phyloP scores from a whole-genome alignment of 2,113 vertebrate species.

The Sylvia atricapilla region DNA sequence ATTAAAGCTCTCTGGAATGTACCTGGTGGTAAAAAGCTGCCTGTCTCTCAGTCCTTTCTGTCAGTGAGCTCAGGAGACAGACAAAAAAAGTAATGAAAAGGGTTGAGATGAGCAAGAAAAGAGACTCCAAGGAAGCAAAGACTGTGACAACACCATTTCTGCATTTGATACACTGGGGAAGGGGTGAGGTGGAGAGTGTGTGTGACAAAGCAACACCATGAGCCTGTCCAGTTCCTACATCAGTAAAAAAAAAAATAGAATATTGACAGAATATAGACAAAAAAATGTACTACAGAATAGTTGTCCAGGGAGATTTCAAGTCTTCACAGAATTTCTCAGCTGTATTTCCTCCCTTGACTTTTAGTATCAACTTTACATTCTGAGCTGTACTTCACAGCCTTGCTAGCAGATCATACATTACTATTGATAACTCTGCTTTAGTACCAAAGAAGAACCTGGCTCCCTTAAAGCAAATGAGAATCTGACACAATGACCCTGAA shows the following conservation, averaged over 20 bases:
- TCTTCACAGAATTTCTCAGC: not conserved
- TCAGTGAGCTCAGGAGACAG: not conserved
- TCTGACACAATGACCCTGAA: not conserved
- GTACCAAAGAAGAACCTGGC: not conserved
- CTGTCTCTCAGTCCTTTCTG: not conserved
- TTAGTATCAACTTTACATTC: not conserved
- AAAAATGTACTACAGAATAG: not conserved
- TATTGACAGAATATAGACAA: not conserved
- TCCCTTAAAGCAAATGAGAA: not conserved
- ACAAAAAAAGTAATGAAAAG: not conserved
- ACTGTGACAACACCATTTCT: not conserved
- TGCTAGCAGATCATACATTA: not conserved
- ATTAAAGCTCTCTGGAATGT: not conserved
- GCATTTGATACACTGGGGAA: not conserved
- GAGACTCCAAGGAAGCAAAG: not conserved
- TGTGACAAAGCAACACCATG: not conserved
- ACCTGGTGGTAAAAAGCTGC: not conserved
- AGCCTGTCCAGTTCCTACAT: not conserved
- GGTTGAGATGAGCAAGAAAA: not conserved
- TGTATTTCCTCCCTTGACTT: not conserved
- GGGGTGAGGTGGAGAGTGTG: fast-evolving
- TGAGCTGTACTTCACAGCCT: not conserved
- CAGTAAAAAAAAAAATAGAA: not conserved
- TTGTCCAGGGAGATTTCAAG: not conserved
- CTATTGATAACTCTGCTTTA: not conserved